These are phyloP conservation scores for Exocentrus adspersus DNA, from an alignment of 2,888 invertebrate species.

Conservation along the genomic window DNA sequence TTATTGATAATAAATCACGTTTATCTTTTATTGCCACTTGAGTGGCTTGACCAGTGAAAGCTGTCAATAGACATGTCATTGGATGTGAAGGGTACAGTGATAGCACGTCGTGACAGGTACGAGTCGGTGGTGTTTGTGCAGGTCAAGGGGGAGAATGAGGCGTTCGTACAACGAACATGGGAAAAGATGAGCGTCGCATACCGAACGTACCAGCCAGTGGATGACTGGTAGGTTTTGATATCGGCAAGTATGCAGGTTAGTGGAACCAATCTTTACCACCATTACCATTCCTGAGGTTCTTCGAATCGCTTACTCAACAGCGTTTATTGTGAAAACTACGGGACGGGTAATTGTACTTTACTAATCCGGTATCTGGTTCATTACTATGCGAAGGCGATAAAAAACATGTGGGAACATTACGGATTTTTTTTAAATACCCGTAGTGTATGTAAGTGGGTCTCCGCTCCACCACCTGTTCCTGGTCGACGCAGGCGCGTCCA, in stretches of 20 bases:
- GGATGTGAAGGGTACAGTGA: not conserved
- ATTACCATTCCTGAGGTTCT: too few relatives aligned
- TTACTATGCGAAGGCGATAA: too few relatives aligned
- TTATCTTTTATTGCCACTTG: constrained; percentile 11
- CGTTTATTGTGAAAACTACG: too few relatives aligned
- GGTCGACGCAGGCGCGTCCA: constrained; percentile 48
- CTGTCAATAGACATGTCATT: too few relatives aligned
- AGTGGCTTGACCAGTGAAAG: too few relatives aligned
- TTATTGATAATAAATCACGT: too few relatives aligned
- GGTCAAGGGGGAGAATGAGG: not conserved
- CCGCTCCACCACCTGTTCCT: not conserved
- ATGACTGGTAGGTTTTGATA: constrained; percentile 17
- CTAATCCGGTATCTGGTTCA: too few relatives aligned
- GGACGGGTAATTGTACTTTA: too few relatives aligned
- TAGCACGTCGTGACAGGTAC: not conserved
- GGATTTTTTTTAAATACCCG: too few relatives aligned
- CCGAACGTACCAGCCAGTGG: not conserved
- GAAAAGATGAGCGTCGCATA: not conserved
- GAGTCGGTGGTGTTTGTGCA: not conserved
- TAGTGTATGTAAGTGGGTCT: too few relatives aligned
- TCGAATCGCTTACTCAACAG: too few relatives aligned
- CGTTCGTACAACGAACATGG: not conserved
- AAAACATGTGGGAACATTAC: too few relatives aligned
- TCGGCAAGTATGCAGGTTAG: constrained; percentile 23
- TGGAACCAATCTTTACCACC: not conserved